A percentile compares a stretch with the other conserved stretches of the same genome.
Conservation (phyloP, 2,888 invertebrate species). For the Sympetrum striolatum region DNA sequence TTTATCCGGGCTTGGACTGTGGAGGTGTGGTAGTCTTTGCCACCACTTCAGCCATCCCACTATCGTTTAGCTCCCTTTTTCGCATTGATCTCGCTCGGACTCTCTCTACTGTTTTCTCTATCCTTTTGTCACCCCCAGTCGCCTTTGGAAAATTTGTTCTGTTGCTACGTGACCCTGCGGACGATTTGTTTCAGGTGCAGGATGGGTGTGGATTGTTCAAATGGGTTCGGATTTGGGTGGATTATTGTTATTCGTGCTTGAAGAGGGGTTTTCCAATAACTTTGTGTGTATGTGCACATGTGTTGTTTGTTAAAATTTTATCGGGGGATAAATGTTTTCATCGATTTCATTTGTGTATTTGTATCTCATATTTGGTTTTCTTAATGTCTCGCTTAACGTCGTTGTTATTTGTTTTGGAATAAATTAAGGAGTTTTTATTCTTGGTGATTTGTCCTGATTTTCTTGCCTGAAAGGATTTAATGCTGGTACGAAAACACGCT, state of each 20-base stretch:
- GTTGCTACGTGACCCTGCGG: not conserved
- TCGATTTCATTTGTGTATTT: no score
- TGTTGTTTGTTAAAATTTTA: no score
- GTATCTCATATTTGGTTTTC: no score
- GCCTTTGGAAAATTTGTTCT: not conserved
- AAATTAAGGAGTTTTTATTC: no score
- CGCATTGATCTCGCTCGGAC: conserved; percentile 41
- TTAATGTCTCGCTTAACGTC: no score
- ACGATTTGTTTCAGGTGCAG: not conserved
- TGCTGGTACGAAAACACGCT: no score
- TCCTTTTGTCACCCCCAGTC: not conserved
- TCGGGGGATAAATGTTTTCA: no score
- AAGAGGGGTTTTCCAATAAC: no score
- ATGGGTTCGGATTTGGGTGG: not conserved
- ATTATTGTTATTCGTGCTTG: no score
- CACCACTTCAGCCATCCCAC: not conserved
- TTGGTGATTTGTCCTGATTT: no score
- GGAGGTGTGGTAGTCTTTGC: not conserved
- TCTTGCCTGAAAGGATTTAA: no score
- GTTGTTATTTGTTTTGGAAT: no score
- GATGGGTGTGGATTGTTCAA: not conserved
- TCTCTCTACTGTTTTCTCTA: not conserved
- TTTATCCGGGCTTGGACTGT: not conserved
- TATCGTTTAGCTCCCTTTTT: conserved; percentile 50
- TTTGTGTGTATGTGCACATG: not conserved